These are phyloP conservation scores for Triops longicaudatus DNA, from an alignment of 1,140 invertebrate genomes.

Conservation along the genomic window DNA sequence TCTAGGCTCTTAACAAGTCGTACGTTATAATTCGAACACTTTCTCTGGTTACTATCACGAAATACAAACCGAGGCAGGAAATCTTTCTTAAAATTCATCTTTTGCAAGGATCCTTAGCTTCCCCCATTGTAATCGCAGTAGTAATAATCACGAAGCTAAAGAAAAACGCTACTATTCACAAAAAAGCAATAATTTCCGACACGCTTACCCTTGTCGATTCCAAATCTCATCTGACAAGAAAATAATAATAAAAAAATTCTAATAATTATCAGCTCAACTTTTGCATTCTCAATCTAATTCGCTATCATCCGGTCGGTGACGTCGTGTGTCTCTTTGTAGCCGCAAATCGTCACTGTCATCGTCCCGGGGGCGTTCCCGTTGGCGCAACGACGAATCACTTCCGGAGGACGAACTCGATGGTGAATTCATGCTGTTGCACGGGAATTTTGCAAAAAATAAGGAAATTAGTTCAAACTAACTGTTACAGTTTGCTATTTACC, in stretches of 20 bases:
- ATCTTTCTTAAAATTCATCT: conserved; percentile 3
- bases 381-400: neutral
- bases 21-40: neutral
- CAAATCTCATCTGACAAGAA: neutral
- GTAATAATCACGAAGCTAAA: neutral
- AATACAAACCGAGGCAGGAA: neutral
- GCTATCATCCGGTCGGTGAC: neutral
- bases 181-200: neutral
- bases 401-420: neutral
- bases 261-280: neutral
- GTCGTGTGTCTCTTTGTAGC: neutral
- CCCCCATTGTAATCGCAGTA: neutral
- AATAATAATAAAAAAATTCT: neutral
- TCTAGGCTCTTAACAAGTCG: neutral
- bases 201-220: neutral
- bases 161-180: conserved; percentile 3
- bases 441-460: neutral
- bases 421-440: neutral
- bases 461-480: neutral
- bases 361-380: neutral
- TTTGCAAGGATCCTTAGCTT: neutral
- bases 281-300: neutral
- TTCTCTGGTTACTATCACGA: neutral
- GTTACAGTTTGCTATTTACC: neutral
- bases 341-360: neutral